Conservation (phyloP, 2,888 invertebrate genomes). For the Synanthedon tipuliformis region DNA sequence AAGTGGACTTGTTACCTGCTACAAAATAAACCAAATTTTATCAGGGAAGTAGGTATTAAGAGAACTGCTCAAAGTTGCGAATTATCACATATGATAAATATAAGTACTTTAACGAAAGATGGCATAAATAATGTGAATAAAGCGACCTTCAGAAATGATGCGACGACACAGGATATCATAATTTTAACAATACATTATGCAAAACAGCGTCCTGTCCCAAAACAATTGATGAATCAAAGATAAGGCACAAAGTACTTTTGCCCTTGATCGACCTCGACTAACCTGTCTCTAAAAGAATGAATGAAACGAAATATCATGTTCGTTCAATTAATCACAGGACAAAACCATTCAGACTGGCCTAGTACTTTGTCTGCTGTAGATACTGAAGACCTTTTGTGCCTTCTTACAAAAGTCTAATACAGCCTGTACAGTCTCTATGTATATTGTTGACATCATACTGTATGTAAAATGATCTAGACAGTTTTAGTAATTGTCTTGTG, state of each 20-base stretch:
- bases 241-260: background rate
- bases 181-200: slow-evolving; percentile 6
- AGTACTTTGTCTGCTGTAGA: too few species aligned
- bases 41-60: too few species aligned
- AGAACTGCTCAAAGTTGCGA: too few species aligned
- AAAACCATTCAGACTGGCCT: background rate
- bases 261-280: background rate
- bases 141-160: background rate
- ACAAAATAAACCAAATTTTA: too few species aligned
- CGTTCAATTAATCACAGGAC: background rate
- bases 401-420: too few species aligned
- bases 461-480: too few species aligned
- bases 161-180: slow-evolving; percentile 10
- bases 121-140: background rate
- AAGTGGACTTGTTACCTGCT: too few species aligned
- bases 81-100: too few species aligned
- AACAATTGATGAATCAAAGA: background rate
- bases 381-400: too few species aligned
- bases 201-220: background rate
- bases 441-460: too few species aligned
- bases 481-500: too few species aligned
- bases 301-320: background rate
- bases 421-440: too few species aligned
- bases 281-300: background rate
- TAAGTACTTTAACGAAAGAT: background rate